Evolutionary conservation across 2,113 vertebrate genomes (phyloP).

Genomic region (Aleadryas rufinucha): DNA sequence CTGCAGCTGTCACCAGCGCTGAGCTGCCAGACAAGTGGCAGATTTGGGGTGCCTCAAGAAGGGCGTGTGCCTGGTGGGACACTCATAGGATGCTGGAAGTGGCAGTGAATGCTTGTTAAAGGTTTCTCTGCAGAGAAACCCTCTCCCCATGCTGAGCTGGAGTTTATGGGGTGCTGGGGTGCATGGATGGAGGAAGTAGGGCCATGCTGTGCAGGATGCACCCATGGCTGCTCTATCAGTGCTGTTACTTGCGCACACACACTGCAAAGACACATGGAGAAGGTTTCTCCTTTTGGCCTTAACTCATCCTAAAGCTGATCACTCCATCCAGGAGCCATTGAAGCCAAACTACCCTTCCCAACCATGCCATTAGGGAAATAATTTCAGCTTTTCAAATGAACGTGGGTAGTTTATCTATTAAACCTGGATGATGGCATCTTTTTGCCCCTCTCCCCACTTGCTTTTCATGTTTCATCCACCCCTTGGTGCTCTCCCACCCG

Average conservation of each 20-base stretch:
- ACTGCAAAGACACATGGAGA: background rate
- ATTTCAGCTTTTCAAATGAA: background rate
- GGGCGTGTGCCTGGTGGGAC: rapidly evolving
- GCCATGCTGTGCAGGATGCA: background rate
- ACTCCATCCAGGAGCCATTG: background rate
- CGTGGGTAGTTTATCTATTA: background rate
- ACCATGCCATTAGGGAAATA: background rate
- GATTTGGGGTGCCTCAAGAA: background rate
- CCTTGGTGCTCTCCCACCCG: background rate
- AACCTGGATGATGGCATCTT: background rate
- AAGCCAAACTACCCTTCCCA: background rate
- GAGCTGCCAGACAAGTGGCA: background rate
- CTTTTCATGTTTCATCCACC: background rate
- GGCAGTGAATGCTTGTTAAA: background rate
- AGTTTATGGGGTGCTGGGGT: background rate
- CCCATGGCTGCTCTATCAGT: rapidly evolving
- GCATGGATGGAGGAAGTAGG: background rate
- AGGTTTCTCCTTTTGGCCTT: background rate
- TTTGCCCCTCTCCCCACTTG: background rate
- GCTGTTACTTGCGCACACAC: background rate
- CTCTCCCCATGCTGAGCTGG: background rate
- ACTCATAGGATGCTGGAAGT: background rate
- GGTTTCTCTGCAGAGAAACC: background rate
- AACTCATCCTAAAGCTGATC: background rate
- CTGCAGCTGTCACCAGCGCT: background rate